Evolutionary conservation across 2,113 vertebrate species (phyloP).

Genomic region (Patagioenas fasciata): DNA sequence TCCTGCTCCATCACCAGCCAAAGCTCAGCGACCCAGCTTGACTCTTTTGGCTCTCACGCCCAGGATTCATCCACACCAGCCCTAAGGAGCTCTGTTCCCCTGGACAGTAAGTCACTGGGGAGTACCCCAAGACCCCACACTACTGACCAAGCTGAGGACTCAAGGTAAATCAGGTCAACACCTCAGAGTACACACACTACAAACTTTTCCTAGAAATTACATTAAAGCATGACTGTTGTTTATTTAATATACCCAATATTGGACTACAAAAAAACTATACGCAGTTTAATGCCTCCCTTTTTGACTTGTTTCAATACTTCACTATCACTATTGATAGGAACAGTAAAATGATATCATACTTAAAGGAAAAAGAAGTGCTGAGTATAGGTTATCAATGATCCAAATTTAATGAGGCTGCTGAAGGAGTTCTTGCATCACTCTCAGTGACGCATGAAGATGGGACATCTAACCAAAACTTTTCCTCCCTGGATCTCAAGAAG

Average conservation of each 20-base stretch:
- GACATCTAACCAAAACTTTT: not conserved
- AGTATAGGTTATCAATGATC: not conserved
- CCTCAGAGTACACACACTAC: not conserved
- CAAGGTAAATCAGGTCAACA: not conserved
- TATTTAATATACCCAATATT: not conserved
- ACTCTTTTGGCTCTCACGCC: not conserved
- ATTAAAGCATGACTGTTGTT: not conserved
- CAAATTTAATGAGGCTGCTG: not conserved
- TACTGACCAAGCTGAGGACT: not conserved
- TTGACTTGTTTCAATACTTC: not conserved
- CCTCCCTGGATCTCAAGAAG: not conserved
- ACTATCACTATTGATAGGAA: not conserved
- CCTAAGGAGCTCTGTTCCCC: not conserved
- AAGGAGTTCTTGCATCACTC: not conserved
- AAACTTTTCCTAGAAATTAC: not conserved
- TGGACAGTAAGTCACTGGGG: not conserved
- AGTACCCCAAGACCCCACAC: not conserved
- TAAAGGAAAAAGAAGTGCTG: not conserved
- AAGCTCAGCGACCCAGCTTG: not conserved
- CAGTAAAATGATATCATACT: not conserved
- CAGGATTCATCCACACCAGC: not conserved
- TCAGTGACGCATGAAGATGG: rapidly evolving
- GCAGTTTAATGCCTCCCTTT: not conserved
- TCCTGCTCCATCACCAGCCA: not conserved
- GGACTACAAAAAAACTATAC: not conserved